These are phyloP conservation scores for Percina caprodes DNA, from an alignment of 2,113 vertebrate species.

Conservation along the genomic window DNA sequence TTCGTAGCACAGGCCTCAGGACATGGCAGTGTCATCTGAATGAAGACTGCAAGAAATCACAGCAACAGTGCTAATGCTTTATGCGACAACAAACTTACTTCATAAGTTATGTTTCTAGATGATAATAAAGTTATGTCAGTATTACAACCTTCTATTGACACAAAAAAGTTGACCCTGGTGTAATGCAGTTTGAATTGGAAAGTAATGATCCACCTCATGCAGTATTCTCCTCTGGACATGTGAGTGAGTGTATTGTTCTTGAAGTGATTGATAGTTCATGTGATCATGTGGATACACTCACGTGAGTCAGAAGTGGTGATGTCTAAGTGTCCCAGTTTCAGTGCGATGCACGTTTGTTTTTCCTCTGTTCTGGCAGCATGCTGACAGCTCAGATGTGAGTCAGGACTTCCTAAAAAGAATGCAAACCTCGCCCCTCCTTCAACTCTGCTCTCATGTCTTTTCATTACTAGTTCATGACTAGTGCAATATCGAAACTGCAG, in stretches of 20 bases:
- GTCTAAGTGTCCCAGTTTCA: slow-evolving; percentile 28
- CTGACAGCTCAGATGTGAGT: slow-evolving; percentile 22
- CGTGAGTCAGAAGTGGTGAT: not conserved
- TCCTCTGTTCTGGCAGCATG: slow-evolving; percentile 8
- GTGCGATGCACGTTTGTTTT: slow-evolving; percentile 41
- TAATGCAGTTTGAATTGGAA: not conserved
- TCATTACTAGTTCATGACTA: no score
- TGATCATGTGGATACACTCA: not conserved
- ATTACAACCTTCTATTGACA: not conserved
- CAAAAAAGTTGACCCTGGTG: no score
- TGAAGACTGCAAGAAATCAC: not conserved
- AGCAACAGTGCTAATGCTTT: not conserved
- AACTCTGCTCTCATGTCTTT: not conserved
- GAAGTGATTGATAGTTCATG: not conserved
- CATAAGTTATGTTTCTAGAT: not conserved
- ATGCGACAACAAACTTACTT: not conserved
- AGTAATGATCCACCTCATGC: not conserved
- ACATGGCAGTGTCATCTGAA: not conserved
- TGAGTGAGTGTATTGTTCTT: not conserved
- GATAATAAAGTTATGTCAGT: not conserved
- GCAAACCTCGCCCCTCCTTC: not conserved
- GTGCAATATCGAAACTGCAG: no score
- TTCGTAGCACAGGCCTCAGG: no score
- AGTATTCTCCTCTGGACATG: not conserved
- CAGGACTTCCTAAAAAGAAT: slow-evolving; percentile 23